These are phyloP conservation scores for Meta bourneti DNA, from an alignment of 2,888 invertebrate species.

Conservation along the genomic window DNA sequence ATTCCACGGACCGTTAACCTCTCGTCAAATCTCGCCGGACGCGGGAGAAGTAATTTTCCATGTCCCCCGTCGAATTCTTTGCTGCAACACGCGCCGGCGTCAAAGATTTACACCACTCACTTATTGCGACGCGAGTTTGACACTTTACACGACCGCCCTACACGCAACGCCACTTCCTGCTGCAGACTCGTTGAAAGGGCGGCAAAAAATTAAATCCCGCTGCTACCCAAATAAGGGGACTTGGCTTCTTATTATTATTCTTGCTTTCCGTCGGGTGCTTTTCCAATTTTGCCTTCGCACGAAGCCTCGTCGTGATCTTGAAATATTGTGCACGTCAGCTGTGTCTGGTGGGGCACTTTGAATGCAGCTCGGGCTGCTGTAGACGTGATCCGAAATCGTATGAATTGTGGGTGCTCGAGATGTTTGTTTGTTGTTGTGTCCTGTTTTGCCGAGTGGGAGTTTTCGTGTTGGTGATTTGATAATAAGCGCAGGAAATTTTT, in stretches of 20 bases:
- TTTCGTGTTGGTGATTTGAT: neutral
- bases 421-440: neutral
- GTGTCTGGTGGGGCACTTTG: conserved; percentile 24
- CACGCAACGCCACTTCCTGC: conserved; percentile 35
- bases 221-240: conserved; percentile 61
- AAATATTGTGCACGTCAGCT: conserved; percentile 51
- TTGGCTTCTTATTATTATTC: conserved; percentile 37
- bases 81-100: conserved; percentile 35
- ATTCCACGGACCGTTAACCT: conserved; percentile 71
- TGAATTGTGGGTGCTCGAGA: conserved; percentile 1
- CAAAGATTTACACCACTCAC: conserved; percentile 72
- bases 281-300: conserved; percentile 55
- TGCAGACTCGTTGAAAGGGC: conserved; percentile 14
- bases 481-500: neutral
- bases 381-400: conserved; percentile 30
- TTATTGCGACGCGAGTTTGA: conserved; percentile 64
- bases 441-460: neutral
- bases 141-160: conserved; percentile 65
- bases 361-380: neutral
- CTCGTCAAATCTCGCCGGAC: conserved; percentile 71
- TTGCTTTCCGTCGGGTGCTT: conserved; percentile 22
- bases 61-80: conserved; percentile 69
- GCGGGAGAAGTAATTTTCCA: conserved; percentile 75
- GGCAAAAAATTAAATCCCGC: conserved; percentile 70
- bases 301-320: conserved; percentile 24